Percentiles rank a stretch among this genome's conserved stretches.
These are phyloP conservation scores for Pangasius krempfi DNA, from an alignment of 2,797 vertebrate genomes.

Conservation along the genomic window DNA sequence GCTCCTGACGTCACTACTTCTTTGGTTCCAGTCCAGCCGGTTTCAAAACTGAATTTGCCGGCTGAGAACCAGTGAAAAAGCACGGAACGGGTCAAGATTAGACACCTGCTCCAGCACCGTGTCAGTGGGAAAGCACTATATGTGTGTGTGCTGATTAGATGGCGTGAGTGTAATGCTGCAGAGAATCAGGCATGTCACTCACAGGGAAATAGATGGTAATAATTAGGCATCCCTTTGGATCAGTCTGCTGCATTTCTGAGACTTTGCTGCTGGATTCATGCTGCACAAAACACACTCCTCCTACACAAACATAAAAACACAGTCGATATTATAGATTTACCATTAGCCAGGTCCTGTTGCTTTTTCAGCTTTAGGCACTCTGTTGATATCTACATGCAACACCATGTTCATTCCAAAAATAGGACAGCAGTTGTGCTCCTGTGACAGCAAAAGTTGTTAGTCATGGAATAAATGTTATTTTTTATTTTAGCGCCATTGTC, in stretches of 20 bases:
- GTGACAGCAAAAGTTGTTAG: slow-evolving; percentile 22
- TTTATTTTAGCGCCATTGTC: neutral
- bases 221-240: slow-evolving; percentile 24
- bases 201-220: slow-evolving; percentile 28
- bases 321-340: slow-evolving; percentile 36
- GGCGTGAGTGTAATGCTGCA: slow-evolving; percentile 1
- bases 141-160: slow-evolving; percentile 5
- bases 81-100: slow-evolving; percentile 23
- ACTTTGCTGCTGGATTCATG: slow-evolving; percentile 26
- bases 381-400: slow-evolving; percentile 16
- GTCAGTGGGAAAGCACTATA: slow-evolving; percentile 5
- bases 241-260: slow-evolving; percentile 12
- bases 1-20: slow-evolving; percentile 1
- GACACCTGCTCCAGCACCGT: slow-evolving; percentile 14
- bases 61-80: neutral
- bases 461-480: slow-evolving; percentile 5
- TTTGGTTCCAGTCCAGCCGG: neutral
- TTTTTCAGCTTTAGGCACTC: slow-evolving; percentile 19
- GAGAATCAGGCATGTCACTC: slow-evolving; percentile 33
- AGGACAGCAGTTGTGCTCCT: neutral
- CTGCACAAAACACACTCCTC: slow-evolving; percentile 2
- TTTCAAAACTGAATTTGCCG: slow-evolving; percentile 1
- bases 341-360: slow-evolving; percentile 17
- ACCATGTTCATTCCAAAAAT: slow-evolving; percentile 3
- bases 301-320: neutral